A percentile compares a stretch with the other conserved stretches of the same genome.
Conservation (phyloP, 30 jellyfish, hydroid and myxozoan genomes). For the Aurelia sp. region DNA sequence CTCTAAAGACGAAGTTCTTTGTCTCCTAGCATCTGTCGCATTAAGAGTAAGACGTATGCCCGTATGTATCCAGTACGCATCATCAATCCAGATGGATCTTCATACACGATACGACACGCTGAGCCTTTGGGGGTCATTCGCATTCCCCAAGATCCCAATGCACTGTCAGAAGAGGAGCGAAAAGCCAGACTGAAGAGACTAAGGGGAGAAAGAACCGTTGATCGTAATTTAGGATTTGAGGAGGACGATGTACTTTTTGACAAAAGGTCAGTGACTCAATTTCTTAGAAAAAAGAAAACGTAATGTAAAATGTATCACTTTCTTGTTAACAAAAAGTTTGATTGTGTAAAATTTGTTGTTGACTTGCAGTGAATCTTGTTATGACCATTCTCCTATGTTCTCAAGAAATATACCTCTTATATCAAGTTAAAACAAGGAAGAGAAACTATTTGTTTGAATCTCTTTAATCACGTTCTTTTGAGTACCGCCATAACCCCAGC, state of each 20-base stretch:
- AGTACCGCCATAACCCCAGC: no score
- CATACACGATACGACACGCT: conserved; percentile 85
- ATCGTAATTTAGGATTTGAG: conserved; percentile 50
- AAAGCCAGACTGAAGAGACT: conserved; percentile 66
- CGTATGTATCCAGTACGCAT: conserved; percentile 82
- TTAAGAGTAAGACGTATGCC: conserved; percentile 78
- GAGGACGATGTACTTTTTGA: conserved; percentile 94
- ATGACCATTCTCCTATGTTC: no score
- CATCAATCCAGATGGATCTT: conserved; percentile 92
- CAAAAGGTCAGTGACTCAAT: conserved; percentile 77
- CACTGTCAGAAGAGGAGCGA: conserved; percentile 82
- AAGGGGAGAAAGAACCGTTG: conserved; percentile 77
- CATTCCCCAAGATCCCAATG: conserved; percentile 88
- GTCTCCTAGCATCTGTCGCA: conserved; percentile 67
- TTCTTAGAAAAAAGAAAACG: conserved; percentile 58
- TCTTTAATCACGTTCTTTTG: no score
- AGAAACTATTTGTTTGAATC: no score
- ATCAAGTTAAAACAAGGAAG: no score
- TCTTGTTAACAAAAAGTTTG: no score
- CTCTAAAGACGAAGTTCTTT: no score
- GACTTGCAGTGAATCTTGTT: no score
- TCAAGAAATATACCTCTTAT: no score
- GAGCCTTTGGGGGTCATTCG: conserved; percentile 92
- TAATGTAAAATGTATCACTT: background rate
- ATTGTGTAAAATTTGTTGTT: no score